phyloP scores from a whole-genome alignment of 1,140 invertebrate genomes.

The Neodiprion fabricii region DNA sequence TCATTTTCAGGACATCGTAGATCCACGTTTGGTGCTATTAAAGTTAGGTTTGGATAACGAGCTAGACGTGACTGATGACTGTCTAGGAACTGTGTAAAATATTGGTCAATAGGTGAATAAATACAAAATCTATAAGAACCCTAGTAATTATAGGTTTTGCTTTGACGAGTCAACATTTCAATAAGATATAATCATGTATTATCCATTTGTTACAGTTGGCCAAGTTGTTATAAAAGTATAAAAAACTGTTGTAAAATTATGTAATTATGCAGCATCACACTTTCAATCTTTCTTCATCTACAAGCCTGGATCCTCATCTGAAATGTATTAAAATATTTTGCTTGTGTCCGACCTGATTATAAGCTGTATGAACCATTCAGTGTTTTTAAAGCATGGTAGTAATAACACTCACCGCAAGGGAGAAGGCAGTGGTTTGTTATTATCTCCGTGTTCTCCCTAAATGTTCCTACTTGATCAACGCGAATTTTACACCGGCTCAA shows the following conservation, averaged over 20 bases:
- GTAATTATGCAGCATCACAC: too few relatives aligned
- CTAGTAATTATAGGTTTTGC: slow-evolving; percentile 17
- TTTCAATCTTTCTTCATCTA: slow-evolving; percentile 3
- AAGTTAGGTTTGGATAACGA: slow-evolving; percentile 50
- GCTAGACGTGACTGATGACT: slow-evolving; percentile 32
- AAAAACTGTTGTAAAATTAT: background rate
- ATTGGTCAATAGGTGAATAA: slow-evolving; percentile 15
- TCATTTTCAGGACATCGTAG: slow-evolving; percentile 48
- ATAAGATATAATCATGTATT: slow-evolving; percentile 1
- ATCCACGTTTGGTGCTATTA: slow-evolving; percentile 49
- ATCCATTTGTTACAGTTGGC: too few relatives aligned
- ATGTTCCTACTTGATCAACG: slow-evolving; percentile 30
- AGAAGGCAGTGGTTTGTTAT: slow-evolving; percentile 26
- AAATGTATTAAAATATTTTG: slow-evolving; percentile 6
- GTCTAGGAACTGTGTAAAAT: slow-evolving; percentile 20
- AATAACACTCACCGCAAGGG: slow-evolving; percentile 19
- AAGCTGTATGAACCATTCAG: background rate
- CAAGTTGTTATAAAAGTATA: background rate
- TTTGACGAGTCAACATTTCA: slow-evolving; percentile 15
- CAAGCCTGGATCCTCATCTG: slow-evolving; percentile 19
- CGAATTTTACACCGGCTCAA: slow-evolving; percentile 31
- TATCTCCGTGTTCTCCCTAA: slow-evolving; percentile 29
- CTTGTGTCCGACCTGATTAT: background rate
- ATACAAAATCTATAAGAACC: slow-evolving; percentile 23
- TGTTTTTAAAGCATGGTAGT: background rate